These are phyloP conservation scores for Acanthococcus lagerstroemiae DNA, from an alignment of 2,888 invertebrate genomes.

Conservation along the genomic window DNA sequence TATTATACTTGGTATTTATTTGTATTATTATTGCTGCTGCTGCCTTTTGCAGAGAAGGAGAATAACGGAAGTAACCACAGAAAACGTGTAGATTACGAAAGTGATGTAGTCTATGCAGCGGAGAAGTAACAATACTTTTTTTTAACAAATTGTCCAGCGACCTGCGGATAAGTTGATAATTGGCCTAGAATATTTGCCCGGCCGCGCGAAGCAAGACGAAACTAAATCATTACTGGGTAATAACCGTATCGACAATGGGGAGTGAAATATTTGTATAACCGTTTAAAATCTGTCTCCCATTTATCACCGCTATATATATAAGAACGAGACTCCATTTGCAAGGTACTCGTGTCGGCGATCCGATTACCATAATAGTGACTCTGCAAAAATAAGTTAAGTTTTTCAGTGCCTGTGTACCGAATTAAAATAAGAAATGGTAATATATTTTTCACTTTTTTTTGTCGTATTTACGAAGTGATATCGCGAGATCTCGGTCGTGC, in stretches of 20 bases:
- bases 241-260: slow-evolving; percentile 24
- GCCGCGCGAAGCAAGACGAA: slow-evolving; percentile 21
- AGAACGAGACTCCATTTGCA: neutral
- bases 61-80: neutral
- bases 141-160: neutral
- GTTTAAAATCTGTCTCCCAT: slow-evolving; percentile 24
- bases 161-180: slow-evolving; percentile 23
- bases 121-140: neutral
- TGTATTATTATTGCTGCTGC: no score
- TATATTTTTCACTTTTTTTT: neutral
- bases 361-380: neutral
- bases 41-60: no score
- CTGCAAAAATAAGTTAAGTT: neutral
- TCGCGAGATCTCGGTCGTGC: neutral
- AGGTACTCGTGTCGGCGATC: no score
- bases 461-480: neutral
- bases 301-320: slow-evolving; percentile 11
- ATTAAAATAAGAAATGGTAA: slow-evolving; percentile 10
- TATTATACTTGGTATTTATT: no score
- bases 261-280: slow-evolving; percentile 29
- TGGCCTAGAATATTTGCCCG: slow-evolving; percentile 21
- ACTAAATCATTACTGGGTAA: slow-evolving; percentile 18
- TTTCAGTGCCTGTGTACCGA: slow-evolving; percentile 1
- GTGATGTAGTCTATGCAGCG: neutral
- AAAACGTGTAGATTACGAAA: slow-evolving; percentile 8